A percentile compares a stretch with the other conserved stretches of the same genome.
Evolutionary conservation across 2,888 invertebrate species (phyloP).

Genomic region (Drosophila longiperda): DNA sequence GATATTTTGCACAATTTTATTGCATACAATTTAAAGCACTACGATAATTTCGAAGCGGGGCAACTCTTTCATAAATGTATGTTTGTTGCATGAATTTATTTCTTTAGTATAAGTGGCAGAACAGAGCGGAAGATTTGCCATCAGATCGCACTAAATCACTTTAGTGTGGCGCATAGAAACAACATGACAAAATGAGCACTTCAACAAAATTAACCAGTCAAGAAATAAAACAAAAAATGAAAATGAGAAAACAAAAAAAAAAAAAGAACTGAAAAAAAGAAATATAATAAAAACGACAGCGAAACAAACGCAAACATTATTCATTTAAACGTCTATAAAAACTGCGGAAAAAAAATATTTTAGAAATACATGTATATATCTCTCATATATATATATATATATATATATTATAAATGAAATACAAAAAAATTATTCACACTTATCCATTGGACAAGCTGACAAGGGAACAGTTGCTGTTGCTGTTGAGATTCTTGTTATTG

Average conservation of each 20-base stretch:
- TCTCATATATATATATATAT: conserved; percentile 6
- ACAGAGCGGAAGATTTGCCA: conserved; percentile 70
- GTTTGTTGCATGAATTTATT: not conserved
- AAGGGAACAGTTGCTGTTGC: conserved; percentile 56
- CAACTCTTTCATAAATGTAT: conserved; percentile 12
- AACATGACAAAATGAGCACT: conserved; percentile 80
- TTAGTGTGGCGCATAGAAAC: conserved; percentile 72
- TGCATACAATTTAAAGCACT: not conserved
- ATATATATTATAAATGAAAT: conserved; percentile 43
- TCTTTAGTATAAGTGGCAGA: conserved; percentile 22
- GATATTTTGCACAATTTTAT: not conserved
- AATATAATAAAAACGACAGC: conserved; percentile 50
- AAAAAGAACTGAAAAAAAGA: conserved; percentile 24
- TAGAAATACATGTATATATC: conserved; percentile 33
- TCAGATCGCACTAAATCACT: conserved; percentile 74
- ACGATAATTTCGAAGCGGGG: conserved; percentile 3
- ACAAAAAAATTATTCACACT: conserved; percentile 55
- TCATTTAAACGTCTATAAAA: conserved; percentile 80
- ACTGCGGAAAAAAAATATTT: conserved; percentile 57
- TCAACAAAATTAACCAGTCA: conserved; percentile 70
- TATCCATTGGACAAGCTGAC: conserved; percentile 56
- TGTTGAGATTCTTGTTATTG: conserved; percentile 20
- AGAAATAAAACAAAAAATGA: conserved; percentile 59
- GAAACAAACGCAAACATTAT: conserved; percentile 79
- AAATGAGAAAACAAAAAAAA: conserved; percentile 20